Evolutionary conservation across 2,888 invertebrate genomes (phyloP).

Genomic region (Calliopum simillimum): DNA sequence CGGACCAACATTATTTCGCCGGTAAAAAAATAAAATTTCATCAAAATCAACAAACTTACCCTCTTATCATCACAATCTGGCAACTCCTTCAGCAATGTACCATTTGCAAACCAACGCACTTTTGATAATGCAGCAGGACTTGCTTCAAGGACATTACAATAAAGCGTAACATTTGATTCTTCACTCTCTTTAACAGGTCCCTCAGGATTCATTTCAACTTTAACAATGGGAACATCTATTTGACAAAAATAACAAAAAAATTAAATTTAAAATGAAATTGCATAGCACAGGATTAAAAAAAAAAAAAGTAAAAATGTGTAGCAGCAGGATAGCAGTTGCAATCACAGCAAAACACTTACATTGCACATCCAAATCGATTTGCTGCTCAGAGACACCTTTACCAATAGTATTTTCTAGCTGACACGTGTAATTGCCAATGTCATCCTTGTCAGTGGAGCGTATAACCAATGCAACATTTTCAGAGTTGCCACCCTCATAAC

Average conservation of each 20-base stretch:
- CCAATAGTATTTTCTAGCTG: slow-evolving; percentile 84
- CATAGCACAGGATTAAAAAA: slow-evolving; percentile 6
- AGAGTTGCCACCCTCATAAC: slow-evolving; percentile 81
- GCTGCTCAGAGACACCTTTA: slow-evolving; percentile 78
- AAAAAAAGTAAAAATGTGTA: background rate
- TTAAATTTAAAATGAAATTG: background rate
- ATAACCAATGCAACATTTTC: slow-evolving; percentile 83
- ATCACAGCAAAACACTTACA: slow-evolving; percentile 73
- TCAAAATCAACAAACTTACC: slow-evolving; percentile 47
- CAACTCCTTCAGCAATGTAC: slow-evolving; percentile 83
- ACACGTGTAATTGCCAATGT: slow-evolving; percentile 89
- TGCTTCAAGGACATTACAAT: slow-evolving; percentile 82
- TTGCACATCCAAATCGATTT: slow-evolving; percentile 81
- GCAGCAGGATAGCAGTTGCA: slow-evolving; percentile 4
- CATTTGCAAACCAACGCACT: slow-evolving; percentile 90
- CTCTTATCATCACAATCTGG: slow-evolving; percentile 76
- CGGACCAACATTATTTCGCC: too few relatives aligned
- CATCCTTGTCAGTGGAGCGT: slow-evolving; percentile 78
- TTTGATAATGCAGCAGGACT: slow-evolving; percentile 80
- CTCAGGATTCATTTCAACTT: slow-evolving; percentile 80
- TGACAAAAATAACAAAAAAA: background rate
- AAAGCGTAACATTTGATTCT: slow-evolving; percentile 82
- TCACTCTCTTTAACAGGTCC: slow-evolving; percentile 83
- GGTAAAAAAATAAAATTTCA: too few relatives aligned
- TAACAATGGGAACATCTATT: slow-evolving; percentile 83